These are phyloP conservation scores for Leptodactylus fallax DNA, from an alignment of 2,797 vertebrate genomes.

Conservation along the genomic window DNA sequence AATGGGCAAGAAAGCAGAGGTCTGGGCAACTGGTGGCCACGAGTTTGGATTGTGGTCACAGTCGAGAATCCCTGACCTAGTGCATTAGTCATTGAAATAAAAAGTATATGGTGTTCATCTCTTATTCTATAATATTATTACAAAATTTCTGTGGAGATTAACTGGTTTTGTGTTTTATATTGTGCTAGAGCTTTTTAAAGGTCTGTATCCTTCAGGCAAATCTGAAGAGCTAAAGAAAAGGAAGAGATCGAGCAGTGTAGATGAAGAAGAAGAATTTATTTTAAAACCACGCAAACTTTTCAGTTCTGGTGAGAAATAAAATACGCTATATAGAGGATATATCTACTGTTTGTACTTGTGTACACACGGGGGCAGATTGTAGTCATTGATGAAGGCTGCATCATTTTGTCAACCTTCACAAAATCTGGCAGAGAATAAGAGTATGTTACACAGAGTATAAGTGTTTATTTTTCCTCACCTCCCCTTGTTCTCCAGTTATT, in stretches of 20 bases:
- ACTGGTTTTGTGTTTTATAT: background rate
- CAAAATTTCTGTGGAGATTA: background rate
- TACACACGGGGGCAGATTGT: too few species aligned
- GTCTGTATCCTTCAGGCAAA: background rate
- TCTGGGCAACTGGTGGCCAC: too few species aligned
- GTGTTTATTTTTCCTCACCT: too few species aligned
- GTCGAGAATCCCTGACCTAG: background rate
- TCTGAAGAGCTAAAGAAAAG: background rate
- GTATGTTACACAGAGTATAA: too few species aligned
- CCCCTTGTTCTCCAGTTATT: too few species aligned
- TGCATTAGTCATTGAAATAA: background rate
- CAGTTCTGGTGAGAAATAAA: background rate
- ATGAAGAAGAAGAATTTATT: background rate
- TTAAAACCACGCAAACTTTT: slow-evolving; percentile 39
- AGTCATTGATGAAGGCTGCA: too few species aligned
- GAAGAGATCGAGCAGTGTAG: background rate
- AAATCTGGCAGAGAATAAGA: too few species aligned
- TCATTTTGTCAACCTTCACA: too few species aligned
- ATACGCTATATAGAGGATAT: too few species aligned
- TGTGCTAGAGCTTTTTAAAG: background rate
- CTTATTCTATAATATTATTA: background rate
- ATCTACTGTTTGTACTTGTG: too few species aligned
- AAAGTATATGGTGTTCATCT: background rate
- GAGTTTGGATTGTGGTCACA: too few species aligned
- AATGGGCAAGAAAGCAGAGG: too few species aligned